Base-by-base conservation (phyloP, 2,888 invertebrate genomes). In the Ectemnius cavifrons region DNA sequence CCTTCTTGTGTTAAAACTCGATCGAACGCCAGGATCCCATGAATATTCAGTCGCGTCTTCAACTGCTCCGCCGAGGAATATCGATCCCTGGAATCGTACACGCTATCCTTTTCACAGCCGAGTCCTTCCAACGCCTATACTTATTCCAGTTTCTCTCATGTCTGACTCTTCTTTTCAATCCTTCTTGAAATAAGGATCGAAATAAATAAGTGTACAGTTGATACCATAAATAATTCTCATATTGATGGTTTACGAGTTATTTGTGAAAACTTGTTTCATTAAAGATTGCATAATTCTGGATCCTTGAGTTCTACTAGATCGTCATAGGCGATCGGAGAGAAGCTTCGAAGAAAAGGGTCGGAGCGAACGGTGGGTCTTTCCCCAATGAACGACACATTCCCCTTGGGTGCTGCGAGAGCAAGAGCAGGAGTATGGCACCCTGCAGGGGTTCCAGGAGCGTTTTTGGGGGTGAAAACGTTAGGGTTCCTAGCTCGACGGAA, bases 401-500 rank as follows among this genome's bases (percentile, higher is more conserved):
- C 77, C 77, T 76, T 69, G 77, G 77, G 76, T 73, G 58, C 77
- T 75, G 60, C 70, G 47, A 52, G 57, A 37, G 64, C 56, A 71
- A 23, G 3, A 23, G 23, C 3, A 23, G 23, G 23, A 23, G 3
- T 23, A 23, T 3, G 64, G 67, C 27, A 62, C 67, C 64, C 77
- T 69, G 76, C 72, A 57, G 72, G 77, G 77, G 77, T 76, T 78
- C 77, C 72, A 27, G 61, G 56, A 69, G 61, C 56, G 67, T 81
- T 81, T 81, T 81, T 66, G 75, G 66, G 78, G 73, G 67, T 74
- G 78, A 81, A 81, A 75, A 78, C 58, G 78, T 71, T 68, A 63
- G 81, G 81, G 76, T 79, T 61, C 76, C 79, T 37, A 37, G 72
- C 61, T 52, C 52, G 78, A 80, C 83, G 77, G 49, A 81, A 74